Base-by-base conservation (phyloP, 1,140 invertebrate genomes). In the Sarcophaga bullata region DNA sequence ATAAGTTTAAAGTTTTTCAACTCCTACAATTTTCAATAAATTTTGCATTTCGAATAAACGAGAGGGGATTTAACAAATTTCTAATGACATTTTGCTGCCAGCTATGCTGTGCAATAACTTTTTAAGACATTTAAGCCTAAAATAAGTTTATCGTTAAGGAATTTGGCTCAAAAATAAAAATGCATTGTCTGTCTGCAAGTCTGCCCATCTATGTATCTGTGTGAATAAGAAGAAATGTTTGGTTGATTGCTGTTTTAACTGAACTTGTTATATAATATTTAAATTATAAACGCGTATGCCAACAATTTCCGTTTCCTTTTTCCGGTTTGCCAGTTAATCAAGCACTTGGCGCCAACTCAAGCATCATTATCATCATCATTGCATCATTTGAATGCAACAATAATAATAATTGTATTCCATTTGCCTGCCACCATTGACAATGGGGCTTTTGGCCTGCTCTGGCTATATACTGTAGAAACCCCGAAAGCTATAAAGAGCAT, bases 231-330 rank as follows among this genome's bases (percentile, higher is more conserved):
- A 37, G 1, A 37, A 37, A 37, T 37, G 25, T 37, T 37, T 37
- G 4, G 25, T 37, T 37, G 25, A 37, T 37, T 37, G 25, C 25
- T 37, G 25, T 37, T n/a, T n/a, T 37, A 37, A 37, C 25, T 37
- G 25, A 37, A 68, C 62, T 68, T 68, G 19, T 68, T 68, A 19
- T 68, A 68, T 68, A 68, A 68, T 68, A 68, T 68, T 68, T 68
- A 68, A 68, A 68, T 68, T 68, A 68, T 68, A 68, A 68, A 68
- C 17, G 62, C 62, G 62, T 68, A 68, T 68, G 62, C 62, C 62
- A 68, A 68, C 62, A 68, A 68, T 68, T 68, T 68, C 62, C 62
- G 62, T 19, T 68, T 68, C 62, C 62, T 68, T 68, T 68, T 68
- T 19, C 62, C 62, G 62, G 62, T 68, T 68, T 68, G 62, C 17